Conservation (phyloP, 92 coral and sea anemone species). For the Muricea muricata region DNA sequence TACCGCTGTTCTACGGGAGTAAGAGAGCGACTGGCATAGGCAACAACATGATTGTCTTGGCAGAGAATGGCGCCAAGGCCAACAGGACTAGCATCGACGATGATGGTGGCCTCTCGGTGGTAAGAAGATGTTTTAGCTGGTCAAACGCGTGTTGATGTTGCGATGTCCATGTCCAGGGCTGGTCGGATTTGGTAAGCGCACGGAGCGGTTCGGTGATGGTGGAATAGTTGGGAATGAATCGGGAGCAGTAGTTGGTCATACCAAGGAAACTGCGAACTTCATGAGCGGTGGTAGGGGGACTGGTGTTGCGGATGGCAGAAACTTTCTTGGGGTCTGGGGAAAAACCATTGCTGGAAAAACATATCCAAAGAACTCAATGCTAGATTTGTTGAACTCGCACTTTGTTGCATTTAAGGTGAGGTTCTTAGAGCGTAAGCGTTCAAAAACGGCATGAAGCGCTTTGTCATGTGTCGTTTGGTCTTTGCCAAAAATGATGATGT, state of each 20-base stretch:
- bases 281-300: slow-evolving; percentile 51
- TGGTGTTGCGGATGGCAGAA: slow-evolving; percentile 50
- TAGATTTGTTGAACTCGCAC: slow-evolving; percentile 51
- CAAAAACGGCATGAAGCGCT: slow-evolving; percentile 23
- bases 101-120: slow-evolving; percentile 10
- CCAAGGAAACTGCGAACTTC: slow-evolving; percentile 64
- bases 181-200: slow-evolving; percentile 35
- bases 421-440: slow-evolving; percentile 35
- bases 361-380: slow-evolving; percentile 62
- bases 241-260: slow-evolving; percentile 61
- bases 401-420: slow-evolving; percentile 33
- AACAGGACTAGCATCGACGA: slow-evolving; percentile 47
- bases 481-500: not conserved
- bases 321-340: slow-evolving; percentile 66
- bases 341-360: slow-evolving; percentile 60
- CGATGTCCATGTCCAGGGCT: slow-evolving; percentile 43
- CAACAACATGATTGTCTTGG: not conserved
- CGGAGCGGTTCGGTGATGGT: slow-evolving; percentile 43
- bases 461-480: slow-evolving; percentile 16
- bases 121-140: slow-evolving; percentile 31
- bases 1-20: not conserved
- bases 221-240: slow-evolving; percentile 50
- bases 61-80: slow-evolving; percentile 39
- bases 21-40: not conserved
- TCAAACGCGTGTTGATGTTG: slow-evolving; percentile 27